Conservation (phyloP, 53 echinoderm and acorn worm genomes). For the Paracentrotus lividus region DNA sequence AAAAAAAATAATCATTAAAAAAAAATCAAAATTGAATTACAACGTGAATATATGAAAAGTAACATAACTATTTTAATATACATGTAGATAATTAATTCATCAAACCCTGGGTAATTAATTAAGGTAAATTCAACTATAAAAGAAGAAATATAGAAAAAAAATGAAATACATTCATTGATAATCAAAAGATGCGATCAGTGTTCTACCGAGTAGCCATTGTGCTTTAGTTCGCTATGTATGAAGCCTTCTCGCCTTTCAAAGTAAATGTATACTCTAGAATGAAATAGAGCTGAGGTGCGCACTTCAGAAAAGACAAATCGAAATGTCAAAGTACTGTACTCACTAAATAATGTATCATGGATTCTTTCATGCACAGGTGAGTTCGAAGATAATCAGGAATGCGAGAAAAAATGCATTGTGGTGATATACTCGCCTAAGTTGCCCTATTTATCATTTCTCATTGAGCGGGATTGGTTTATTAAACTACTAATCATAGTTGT, state of each 20-base stretch:
- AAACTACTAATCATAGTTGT: neutral
- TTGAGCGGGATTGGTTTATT: neutral
- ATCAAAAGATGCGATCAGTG: neutral
- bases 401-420: too few species aligned
- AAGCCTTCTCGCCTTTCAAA: neutral
- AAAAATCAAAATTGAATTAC: too few species aligned
- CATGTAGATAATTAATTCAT: too few species aligned
- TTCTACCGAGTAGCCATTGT: too few species aligned
- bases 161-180: too few species aligned
- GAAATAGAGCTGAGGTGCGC: neutral
- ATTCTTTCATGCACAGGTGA: neutral
- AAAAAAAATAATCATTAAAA: too few species aligned
- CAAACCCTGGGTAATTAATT: too few species aligned
- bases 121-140: too few species aligned
- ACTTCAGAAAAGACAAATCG: neutral
- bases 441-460: neutral
- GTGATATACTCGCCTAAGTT: neutral
- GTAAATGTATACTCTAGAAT: slow-evolving; percentile 31
- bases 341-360: slow-evolving; percentile 6
- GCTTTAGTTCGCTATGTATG: neutral
- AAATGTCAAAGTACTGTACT: slow-evolving; percentile 51
- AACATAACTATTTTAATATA: too few species aligned
- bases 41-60: too few species aligned
- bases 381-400: neutral
- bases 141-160: too few species aligned